Conservation (phyloP, 2,797 vertebrate species). For the Acanthornis magna region DNA sequence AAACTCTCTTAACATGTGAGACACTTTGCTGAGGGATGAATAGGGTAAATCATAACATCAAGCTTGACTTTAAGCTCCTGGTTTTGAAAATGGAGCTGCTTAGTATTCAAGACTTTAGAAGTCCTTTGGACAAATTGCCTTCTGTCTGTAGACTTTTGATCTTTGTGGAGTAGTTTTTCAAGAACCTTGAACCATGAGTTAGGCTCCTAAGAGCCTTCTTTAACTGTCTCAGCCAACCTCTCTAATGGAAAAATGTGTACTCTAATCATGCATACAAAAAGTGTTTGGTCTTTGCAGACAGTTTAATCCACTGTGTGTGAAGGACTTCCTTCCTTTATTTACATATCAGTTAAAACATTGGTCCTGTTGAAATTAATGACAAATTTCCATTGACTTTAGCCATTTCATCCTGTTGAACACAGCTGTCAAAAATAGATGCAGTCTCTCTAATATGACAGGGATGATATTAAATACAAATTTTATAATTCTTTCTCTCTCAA, state of each 20-base stretch:
- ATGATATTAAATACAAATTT: neutral
- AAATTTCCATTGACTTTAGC: neutral
- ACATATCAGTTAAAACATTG: neutral
- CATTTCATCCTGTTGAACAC: neutral
- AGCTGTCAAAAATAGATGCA: neutral
- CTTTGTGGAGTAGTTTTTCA: neutral
- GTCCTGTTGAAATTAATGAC: neutral
- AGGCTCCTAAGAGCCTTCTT: neutral
- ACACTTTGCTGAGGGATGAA: neutral
- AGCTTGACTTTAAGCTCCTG: neutral
- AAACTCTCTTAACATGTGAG: neutral
- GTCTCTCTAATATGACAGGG: neutral
- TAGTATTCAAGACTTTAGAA: neutral
- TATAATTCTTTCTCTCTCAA: neutral
- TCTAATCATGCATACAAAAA: neutral
- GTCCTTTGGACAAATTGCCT: neutral
- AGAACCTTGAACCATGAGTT: neutral
- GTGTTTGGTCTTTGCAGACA: neutral
- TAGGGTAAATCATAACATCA: neutral
- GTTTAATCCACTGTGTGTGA: neutral
- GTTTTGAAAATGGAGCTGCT: neutral
- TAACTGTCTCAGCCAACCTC: neutral
- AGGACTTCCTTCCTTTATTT: slow-evolving; percentile 1
- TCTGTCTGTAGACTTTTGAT: neutral
- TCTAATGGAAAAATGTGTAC: neutral